Conservation (phyloP, 2,888 invertebrate genomes). For the Caenorhabditis plicata region DNA sequence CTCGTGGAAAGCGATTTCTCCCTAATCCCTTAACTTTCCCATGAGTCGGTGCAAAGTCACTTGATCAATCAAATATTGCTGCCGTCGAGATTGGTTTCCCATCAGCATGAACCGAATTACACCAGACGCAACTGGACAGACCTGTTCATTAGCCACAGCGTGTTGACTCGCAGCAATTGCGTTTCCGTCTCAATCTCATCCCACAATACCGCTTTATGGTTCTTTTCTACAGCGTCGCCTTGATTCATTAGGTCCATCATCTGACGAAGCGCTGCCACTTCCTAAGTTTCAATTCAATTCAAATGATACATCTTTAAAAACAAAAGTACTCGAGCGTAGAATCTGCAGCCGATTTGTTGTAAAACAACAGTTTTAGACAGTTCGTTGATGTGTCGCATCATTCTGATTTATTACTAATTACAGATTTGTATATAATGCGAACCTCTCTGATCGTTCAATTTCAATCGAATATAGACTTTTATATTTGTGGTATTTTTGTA, state of each 20-base stretch:
- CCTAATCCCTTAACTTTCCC: too few relatives aligned
- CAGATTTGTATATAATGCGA: too few relatives aligned
- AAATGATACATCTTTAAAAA: background rate
- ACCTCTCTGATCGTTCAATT: too few relatives aligned
- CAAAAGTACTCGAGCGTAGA: slow-evolving; percentile 19
- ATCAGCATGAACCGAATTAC: background rate
- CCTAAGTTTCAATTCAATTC: slow-evolving; percentile 3
- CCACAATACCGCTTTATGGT: slow-evolving; percentile 20
- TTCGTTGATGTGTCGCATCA: slow-evolving; percentile 15
- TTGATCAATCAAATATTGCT: too few relatives aligned
- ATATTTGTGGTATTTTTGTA: slow-evolving; percentile 6
- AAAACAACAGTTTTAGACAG: slow-evolving; percentile 13
- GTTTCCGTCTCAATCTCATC: slow-evolving; percentile 25
- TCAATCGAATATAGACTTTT: too few relatives aligned
- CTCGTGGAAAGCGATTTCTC: too few relatives aligned
- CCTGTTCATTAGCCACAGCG: slow-evolving; percentile 22
- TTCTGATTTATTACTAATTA: slow-evolving; percentile 5
- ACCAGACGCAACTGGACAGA: background rate
- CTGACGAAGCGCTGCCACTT: slow-evolving; percentile 24
- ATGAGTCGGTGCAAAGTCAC: too few relatives aligned
- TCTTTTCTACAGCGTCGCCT: slow-evolving; percentile 5
- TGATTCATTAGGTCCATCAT: slow-evolving; percentile 24
- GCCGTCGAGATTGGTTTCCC: too few relatives aligned
- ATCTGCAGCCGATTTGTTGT: slow-evolving; percentile 16
- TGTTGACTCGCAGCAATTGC: slow-evolving; percentile 10